Evolutionary conservation across 2,113 vertebrate species (phyloP), one percentile per base, ranked within the genome.

Genomic region (Boleophthalmus pectinirostris): DNA sequence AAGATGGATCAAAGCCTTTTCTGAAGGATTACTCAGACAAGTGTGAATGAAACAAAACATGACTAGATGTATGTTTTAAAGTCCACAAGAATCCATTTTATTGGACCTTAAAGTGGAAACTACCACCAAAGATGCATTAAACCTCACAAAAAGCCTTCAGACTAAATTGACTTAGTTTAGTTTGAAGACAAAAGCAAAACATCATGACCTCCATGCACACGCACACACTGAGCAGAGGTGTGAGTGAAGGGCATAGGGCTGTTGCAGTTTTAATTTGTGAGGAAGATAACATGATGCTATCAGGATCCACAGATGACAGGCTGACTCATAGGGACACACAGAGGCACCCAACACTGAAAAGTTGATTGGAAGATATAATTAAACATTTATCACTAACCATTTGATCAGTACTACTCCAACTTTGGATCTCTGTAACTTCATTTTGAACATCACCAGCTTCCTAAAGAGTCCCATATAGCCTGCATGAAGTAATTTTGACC

Each of bases 221-320:
- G 10, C 9, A 43, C 38, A 43, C 38, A 43, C 38, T 10, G n/a
- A 64, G 65, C 25, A 49, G 66, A 33, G 63, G 24, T 72, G 64
- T 57, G 58, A 76, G 75, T 69, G 69, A 89, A 87, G 86, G 86
- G 69, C 83, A 80, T 21, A 13, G 45, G 75, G 71, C 73, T 45
- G 65, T 23, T 70, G 77, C 56, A 58, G 56, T 79, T 87, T 87
- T 87, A 82, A 88, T 86, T 86, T 85, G 61, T 47, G 77, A 54
- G 81, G 75, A 5, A 86, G 85, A 89, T 89, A 83, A 87, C 75
- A 53, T 72, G 86, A 88, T 88, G 77, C 38, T 91, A 91, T 91
- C 88, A 67, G 70, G 33, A 49, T 18, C 7, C 70, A 81, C 76
- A 76, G 80, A 79, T 74, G 84, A 81, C 68, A 78, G 74, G 74